Conservation (phyloP, 1,140 invertebrate species). For the Palaemon carinicauda region DNA sequence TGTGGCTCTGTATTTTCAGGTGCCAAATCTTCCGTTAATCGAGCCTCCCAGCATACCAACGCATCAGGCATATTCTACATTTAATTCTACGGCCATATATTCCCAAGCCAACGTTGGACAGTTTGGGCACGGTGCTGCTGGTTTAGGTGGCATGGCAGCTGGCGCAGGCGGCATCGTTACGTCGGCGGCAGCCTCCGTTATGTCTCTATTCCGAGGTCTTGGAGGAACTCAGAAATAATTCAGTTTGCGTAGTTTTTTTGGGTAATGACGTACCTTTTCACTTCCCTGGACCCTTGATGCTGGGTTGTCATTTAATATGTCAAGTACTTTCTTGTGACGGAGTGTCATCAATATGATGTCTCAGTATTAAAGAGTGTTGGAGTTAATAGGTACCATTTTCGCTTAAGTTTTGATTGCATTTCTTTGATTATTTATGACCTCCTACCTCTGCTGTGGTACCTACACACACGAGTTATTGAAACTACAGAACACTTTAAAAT, state of each 20-base stretch:
- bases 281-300: not conserved
- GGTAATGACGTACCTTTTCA: not conserved
- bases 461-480: too few species aligned
- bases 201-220: constrained; percentile 34
- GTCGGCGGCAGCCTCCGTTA: constrained; percentile 37
- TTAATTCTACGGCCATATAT: constrained; percentile 26
- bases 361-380: too few species aligned
- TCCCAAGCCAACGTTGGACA: constrained; percentile 23
- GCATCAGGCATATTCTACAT: constrained; percentile 11
- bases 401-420: too few species aligned
- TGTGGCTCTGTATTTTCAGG: not conserved
- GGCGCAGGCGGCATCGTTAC: constrained; percentile 35
- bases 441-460: too few species aligned
- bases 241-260: not conserved
- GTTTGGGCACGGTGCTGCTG: not conserved
- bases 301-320: not conserved
- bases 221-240: constrained; percentile 25
- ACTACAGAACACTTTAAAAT: too few species aligned
- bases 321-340: too few species aligned
- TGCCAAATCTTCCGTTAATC: constrained; percentile 9
- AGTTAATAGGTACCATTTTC: too few species aligned
- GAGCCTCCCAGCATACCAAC: constrained; percentile 8
- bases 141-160: not conserved
- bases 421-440: too few species aligned
- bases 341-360: too few species aligned